Base-by-base conservation (phyloP, 2,888 invertebrate genomes). In the Yponomeuta cagnagella region DNA sequence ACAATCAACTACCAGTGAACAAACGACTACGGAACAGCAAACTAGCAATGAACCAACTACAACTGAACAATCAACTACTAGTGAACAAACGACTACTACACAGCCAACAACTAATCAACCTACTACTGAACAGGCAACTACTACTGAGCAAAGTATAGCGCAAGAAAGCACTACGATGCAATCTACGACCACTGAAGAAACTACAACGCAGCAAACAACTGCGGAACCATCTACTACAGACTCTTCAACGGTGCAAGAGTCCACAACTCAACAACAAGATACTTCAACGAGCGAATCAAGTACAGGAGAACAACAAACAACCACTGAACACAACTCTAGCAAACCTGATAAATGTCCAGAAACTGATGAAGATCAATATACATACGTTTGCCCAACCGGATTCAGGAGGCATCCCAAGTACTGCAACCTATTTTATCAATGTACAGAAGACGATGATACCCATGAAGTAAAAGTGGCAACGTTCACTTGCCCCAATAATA, bases 371-470 rank as follows among this genome's bases (percentile, higher is more conserved):
- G 95, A 96, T 73, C 96, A 97, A 86, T 91, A 95, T 74, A 86
- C 95, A 15, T 93, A 95, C 72, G 94, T 96, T 2, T 97, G 97
- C 80, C 97, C 97, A 10, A 96, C 96, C 8, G 96, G 97, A 63
- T 97, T 97, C 86, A 94, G 93, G 79, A 93, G 96, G 74, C 97
- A 97, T 92, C 96, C 97, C 0, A 96, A 95, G 81, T 95, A 95
- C 79, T 97, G 97, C 78, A 96, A 96, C 79, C 85, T 96, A 76
- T 97, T 97, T 88, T 97, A 97, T 81, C 97, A 97, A 83, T 97
- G 97, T 78, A 95, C 95, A 30, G 94, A 93, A 76, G 93, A 93
- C 72, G 89, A 93, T 9, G 93, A 94, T 48, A 94, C 88, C 68
- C 94, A 95, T 79, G 95, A 96, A 75, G 87, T 95, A n/a, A 96